phyloP scores from a whole-genome alignment of 1,140 invertebrate species.

The Sitodiplosis mosellana region DNA sequence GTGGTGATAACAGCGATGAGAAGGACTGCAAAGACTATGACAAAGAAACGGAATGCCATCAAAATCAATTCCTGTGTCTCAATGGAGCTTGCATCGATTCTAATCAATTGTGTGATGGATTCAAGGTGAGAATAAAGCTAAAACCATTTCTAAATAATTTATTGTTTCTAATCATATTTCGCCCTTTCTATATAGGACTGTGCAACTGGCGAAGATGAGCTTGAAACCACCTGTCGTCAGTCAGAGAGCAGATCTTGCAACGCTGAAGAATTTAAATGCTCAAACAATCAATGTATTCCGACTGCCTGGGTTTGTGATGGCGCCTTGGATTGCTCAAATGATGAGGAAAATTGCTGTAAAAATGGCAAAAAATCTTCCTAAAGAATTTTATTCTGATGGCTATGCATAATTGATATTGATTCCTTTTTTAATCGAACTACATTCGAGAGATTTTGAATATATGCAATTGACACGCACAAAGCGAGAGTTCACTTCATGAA shows the following conservation, averaged over 20 bases:
- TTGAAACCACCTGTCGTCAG: conserved; percentile 39
- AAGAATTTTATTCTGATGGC: too few relatives aligned
- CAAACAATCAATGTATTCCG: conserved; percentile 46
- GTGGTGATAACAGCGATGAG: conserved; percentile 58
- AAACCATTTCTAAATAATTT: too few relatives aligned
- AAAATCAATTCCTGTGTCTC: conserved; percentile 61
- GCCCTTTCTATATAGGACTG: conserved; percentile 32
- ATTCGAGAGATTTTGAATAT: too few relatives aligned
- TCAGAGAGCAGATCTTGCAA: conserved; percentile 17
- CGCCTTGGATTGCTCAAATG: conserved; percentile 47
- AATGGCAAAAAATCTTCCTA: too few relatives aligned
- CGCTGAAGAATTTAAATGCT: conserved; percentile 27
- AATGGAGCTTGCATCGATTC: conserved; percentile 58
- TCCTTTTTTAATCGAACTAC: too few relatives aligned
- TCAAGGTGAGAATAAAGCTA: too few relatives aligned
- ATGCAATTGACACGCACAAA: too few relatives aligned
- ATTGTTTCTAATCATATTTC: too few relatives aligned
- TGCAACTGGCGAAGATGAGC: conserved; percentile 43
- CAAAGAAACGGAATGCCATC: conserved; percentile 23
- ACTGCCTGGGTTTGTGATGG: conserved; percentile 55
- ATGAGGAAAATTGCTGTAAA: conserved; percentile 46
- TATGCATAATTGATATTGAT: too few relatives aligned
- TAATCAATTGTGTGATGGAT: conserved; percentile 40
- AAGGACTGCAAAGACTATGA: conserved; percentile 31
- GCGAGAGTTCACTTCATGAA: too few relatives aligned